Evolutionary conservation across 2,888 invertebrate species (phyloP).

Genomic region (Latheticus oryzae): DNA sequence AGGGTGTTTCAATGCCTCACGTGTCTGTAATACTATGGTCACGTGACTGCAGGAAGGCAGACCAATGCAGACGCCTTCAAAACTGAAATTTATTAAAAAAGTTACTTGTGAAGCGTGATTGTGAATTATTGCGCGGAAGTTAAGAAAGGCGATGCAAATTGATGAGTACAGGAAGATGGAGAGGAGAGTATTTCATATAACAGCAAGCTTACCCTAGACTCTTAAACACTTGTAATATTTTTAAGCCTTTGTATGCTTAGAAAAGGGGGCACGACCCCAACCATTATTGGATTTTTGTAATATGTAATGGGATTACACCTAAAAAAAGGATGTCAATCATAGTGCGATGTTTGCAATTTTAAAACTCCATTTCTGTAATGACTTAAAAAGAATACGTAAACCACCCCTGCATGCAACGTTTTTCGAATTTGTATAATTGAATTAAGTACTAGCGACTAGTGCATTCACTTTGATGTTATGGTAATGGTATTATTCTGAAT

Average conservation of each 20-base stretch:
- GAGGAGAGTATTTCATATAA: slow-evolving; percentile 20
- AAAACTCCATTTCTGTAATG: slow-evolving; percentile 56
- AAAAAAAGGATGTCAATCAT: slow-evolving; percentile 59
- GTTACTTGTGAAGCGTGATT: slow-evolving; percentile 43
- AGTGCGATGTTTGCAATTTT: slow-evolving; percentile 58
- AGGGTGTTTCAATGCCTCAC: slow-evolving; percentile 49
- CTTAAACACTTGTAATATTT: slow-evolving; percentile 46
- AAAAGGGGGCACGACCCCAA: slow-evolving; percentile 47
- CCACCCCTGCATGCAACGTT: slow-evolving; percentile 27
- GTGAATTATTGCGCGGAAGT: slow-evolving; percentile 41
- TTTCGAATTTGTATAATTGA: slow-evolving; percentile 30
- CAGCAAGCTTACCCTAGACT: slow-evolving; percentile 4
- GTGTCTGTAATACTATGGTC: slow-evolving; percentile 49
- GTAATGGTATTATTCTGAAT: slow-evolving; percentile 19
- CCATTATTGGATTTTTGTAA: slow-evolving; percentile 55
- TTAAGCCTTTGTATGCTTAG: slow-evolving; percentile 45
- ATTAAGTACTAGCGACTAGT: slow-evolving; percentile 19
- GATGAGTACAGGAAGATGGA: slow-evolving; percentile 15
- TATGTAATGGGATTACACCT: slow-evolving; percentile 57
- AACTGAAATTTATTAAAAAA: slow-evolving; percentile 54
- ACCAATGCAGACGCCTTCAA: slow-evolving; percentile 44
- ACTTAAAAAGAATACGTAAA: slow-evolving; percentile 45
- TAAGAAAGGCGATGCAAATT: slow-evolving; percentile 37
- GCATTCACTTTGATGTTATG: slow-evolving; percentile 33
- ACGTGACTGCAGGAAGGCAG: slow-evolving; percentile 48